These are phyloP conservation scores for Drosophila pullipes DNA, from an alignment of 2,888 invertebrate species.

Conservation along the genomic window DNA sequence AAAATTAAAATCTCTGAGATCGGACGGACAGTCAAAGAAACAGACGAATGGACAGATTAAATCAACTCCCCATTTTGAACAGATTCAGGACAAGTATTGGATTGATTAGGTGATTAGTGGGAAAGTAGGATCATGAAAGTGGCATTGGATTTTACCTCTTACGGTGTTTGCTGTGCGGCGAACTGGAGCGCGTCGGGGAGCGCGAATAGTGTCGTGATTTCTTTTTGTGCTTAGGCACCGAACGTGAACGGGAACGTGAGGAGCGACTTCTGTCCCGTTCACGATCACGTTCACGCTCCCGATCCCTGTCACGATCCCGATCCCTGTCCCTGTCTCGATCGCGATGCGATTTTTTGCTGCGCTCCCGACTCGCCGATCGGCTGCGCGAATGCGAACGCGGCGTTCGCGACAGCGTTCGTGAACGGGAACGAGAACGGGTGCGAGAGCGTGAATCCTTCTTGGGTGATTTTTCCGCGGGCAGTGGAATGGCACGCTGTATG, in stretches of 20 bases:
- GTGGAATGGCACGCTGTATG: constrained; percentile 86
- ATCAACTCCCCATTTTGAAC: neutral
- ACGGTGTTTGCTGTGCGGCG: constrained; percentile 85
- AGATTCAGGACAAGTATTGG: neutral
- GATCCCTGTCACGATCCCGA: constrained; percentile 51
- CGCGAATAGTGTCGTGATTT: constrained; percentile 85
- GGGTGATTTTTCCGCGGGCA: constrained; percentile 80
- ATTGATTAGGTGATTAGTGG: neutral
- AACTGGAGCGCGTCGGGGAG: constrained; percentile 84
- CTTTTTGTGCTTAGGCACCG: constrained; percentile 83
- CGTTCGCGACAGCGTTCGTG: constrained; percentile 81
- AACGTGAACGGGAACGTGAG: constrained; percentile 79
- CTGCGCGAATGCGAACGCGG: constrained; percentile 80
- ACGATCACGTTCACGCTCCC: constrained; percentile 38
- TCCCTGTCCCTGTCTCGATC: constrained; percentile 47
- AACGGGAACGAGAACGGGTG: constrained; percentile 74
- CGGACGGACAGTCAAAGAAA: neutral
- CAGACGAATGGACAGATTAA: neutral
- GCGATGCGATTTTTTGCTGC: constrained; percentile 77
- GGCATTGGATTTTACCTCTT: constrained; percentile 75
- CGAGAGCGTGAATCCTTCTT: constrained; percentile 83
- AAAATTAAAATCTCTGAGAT: neutral
- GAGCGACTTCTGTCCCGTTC: constrained; percentile 67
- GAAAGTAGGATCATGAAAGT: neutral
- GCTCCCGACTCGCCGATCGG: constrained; percentile 68